A percentile compares a stretch with the other conserved stretches of the same genome.
Evolutionary conservation across 2,797 vertebrate species (phyloP).

Genomic region (Sciurus vulgaris): DNA sequence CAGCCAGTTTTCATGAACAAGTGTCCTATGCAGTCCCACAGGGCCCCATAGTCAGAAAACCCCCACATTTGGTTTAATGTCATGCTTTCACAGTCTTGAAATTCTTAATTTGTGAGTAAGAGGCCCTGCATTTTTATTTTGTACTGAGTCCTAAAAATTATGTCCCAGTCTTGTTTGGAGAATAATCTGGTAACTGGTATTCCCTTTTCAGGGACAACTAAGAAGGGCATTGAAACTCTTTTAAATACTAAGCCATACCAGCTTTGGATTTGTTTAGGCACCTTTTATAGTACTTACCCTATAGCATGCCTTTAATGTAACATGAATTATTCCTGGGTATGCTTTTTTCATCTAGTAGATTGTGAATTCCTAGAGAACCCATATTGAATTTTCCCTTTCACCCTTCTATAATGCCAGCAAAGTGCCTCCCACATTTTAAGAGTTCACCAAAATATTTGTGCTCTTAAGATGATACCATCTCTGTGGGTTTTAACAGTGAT

Average conservation of each 20-base stretch:
- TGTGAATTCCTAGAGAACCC: slow-evolving; percentile 52
- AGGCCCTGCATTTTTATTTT: slow-evolving; percentile 49
- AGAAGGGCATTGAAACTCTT: slow-evolving; percentile 52
- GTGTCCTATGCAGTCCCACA: not conserved
- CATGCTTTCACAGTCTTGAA: not conserved
- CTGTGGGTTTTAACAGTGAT: slow-evolving; percentile 37
- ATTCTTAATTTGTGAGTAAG: slow-evolving; percentile 50
- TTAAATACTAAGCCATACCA: slow-evolving; percentile 4
- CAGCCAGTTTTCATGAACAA: not conserved
- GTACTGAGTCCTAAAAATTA: slow-evolving; percentile 31
- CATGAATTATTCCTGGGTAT: slow-evolving; percentile 29
- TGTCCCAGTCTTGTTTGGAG: not conserved
- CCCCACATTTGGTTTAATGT: not conserved
- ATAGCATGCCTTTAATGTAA: slow-evolving; percentile 37
- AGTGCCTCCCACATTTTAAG: not conserved
- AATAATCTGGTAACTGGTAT: slow-evolving; percentile 58
- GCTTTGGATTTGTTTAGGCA: slow-evolving; percentile 44
- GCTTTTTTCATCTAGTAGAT: slow-evolving; percentile 52
- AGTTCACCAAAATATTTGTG: slow-evolving; percentile 50
- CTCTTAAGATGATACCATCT: slow-evolving; percentile 6
- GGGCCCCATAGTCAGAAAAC: not conserved
- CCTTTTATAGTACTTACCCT: slow-evolving; percentile 48
- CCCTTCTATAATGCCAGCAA: slow-evolving; percentile 33
- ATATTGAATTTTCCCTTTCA: slow-evolving; percentile 60
- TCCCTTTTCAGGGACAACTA: slow-evolving; percentile 26